Conservation (phyloP, 53 echinoderm and acorn worm genomes). For the Astropecten irregularis region DNA sequence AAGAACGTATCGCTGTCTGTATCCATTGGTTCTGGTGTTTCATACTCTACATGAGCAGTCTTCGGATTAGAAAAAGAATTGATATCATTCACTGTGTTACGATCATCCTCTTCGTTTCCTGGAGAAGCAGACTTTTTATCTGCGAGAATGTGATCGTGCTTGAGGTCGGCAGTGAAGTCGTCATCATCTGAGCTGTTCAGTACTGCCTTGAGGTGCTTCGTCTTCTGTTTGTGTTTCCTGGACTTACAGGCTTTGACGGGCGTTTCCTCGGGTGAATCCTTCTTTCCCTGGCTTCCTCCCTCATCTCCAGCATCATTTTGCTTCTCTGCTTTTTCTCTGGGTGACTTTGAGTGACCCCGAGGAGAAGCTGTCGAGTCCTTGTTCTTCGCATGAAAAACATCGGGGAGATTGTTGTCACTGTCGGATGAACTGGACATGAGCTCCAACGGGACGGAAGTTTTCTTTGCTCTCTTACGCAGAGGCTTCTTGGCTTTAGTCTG, state of each 20-base stretch:
- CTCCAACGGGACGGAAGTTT: background rate
- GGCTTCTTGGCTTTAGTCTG: background rate
- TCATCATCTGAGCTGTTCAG: slow-evolving; percentile 62
- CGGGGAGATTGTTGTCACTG: slow-evolving; percentile 61
- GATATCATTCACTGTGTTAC: slow-evolving; percentile 38
- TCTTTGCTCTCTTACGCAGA: background rate
- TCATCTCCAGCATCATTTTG: background rate
- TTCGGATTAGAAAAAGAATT: background rate
- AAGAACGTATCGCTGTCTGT: slow-evolving; percentile 26
- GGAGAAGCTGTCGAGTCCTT: background rate
- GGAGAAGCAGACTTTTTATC: slow-evolving; percentile 5
- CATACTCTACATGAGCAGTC: background rate
- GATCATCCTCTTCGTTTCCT: background rate
- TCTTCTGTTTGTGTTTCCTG: slow-evolving; percentile 50
- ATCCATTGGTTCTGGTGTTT: slow-evolving; percentile 61
- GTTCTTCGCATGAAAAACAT: background rate
- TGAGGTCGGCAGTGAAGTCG: slow-evolving; percentile 46
- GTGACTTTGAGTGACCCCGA: background rate
- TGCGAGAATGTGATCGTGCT: slow-evolving; percentile 12
- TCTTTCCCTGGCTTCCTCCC: slow-evolving; percentile 16
- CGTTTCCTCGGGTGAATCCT: background rate
- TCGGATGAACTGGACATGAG: slow-evolving; percentile 16
- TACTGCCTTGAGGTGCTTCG: slow-evolving; percentile 7
- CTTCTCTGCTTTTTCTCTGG: background rate
- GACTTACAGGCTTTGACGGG: background rate